A percentile compares a stretch with the other conserved stretches of the same genome.
Evolutionary conservation across 2,113 vertebrate species (phyloP).

Genomic region (Hyperoodon ampullatus): DNA sequence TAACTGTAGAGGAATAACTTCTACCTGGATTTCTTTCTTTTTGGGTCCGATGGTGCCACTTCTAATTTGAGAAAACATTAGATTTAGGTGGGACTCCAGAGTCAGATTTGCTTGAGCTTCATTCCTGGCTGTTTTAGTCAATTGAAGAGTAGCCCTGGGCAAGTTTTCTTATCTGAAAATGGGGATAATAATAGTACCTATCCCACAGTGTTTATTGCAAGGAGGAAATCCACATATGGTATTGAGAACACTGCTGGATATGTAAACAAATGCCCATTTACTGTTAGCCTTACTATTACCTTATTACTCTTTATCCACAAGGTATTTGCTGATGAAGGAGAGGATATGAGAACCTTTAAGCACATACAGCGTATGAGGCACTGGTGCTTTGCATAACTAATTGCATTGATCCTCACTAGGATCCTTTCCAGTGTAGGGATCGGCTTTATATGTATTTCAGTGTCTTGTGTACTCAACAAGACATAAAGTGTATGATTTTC

Average conservation of each 20-base stretch:
- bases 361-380: background rate
- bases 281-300: background rate
- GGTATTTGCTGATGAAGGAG: background rate
- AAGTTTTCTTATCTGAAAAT: background rate
- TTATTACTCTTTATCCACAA: background rate
- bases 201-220: background rate
- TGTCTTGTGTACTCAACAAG: background rate
- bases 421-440: background rate
- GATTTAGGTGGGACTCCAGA: background rate
- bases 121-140: background rate
- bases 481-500: background rate
- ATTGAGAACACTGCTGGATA: background rate
- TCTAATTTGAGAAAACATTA: background rate
- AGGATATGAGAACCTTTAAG: background rate
- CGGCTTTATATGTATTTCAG: background rate
- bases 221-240: background rate
- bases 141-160: background rate
- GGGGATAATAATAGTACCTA: background rate
- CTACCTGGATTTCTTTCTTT: background rate
- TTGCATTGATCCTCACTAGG: background rate
- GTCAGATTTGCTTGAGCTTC: conserved; percentile 3
- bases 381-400: background rate
- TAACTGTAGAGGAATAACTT: background rate
- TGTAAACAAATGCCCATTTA: background rate
- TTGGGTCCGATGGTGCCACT: background rate